A percentile compares a stretch with the other conserved stretches of the same genome.
Evolutionary conservation across 2,113 vertebrate genomes (phyloP).

Genomic region (Leucosticte australis): DNA sequence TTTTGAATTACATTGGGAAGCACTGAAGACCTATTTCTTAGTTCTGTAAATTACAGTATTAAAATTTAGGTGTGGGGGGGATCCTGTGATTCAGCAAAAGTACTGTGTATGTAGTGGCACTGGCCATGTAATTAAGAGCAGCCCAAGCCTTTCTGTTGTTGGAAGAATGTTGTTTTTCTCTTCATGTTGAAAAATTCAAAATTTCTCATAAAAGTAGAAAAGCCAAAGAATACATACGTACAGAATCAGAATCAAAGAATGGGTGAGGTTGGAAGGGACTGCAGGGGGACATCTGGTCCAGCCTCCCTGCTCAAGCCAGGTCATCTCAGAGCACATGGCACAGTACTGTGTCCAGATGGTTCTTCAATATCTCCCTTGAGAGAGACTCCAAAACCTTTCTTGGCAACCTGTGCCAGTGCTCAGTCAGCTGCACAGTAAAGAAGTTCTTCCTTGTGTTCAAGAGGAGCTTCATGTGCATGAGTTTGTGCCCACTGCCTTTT

Average conservation of each 20-base stretch:
- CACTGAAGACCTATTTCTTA: background rate
- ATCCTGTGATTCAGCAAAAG: background rate
- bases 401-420: background rate
- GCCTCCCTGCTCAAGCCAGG: background rate
- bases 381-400: background rate
- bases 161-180: background rate
- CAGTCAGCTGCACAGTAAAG: accelerated
- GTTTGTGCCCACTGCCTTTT: background rate
- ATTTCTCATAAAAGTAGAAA: background rate
- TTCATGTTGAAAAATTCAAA: accelerated
- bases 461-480: background rate
- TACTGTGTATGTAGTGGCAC: background rate
- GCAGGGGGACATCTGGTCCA: background rate
- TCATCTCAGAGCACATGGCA: background rate
- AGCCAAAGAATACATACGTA: background rate
- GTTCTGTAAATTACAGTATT: background rate
- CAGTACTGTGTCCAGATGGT: background rate
- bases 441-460: background rate
- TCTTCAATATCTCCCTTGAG: background rate
- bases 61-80: background rate
- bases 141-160: background rate
- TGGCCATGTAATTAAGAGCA: background rate
- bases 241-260: background rate
- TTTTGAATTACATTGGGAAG: background rate
- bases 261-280: background rate